These are phyloP conservation scores for Ammospiza maritima DNA, from an alignment of 2,797 vertebrate species.

Conservation along the genomic window DNA sequence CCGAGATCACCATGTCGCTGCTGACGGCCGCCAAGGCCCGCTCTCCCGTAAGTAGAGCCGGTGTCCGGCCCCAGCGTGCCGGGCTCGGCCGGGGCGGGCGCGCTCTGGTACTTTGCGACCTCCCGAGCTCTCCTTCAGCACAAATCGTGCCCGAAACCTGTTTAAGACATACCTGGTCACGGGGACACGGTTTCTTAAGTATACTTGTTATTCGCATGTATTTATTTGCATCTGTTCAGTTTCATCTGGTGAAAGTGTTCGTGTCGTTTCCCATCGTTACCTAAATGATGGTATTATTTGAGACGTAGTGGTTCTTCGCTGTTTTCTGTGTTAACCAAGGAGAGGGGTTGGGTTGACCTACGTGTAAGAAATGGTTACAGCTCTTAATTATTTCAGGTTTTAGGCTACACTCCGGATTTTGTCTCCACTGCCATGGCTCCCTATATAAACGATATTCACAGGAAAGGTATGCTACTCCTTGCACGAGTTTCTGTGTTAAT, in stretches of 20 bases:
- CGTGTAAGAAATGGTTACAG: neutral
- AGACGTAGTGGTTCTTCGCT: neutral
- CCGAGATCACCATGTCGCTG: slow-evolving; percentile 90
- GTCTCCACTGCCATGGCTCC: slow-evolving; percentile 82
- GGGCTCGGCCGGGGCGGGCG: neutral
- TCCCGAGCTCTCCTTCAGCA: neutral
- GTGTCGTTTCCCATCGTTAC: fast-evolving
- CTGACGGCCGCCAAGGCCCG: slow-evolving; percentile 83
- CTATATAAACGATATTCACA: slow-evolving; percentile 87
- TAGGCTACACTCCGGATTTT: slow-evolving; percentile 88
- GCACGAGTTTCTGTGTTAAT: fast-evolving
- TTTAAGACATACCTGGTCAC: fast-evolving
- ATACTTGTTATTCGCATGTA: fast-evolving
- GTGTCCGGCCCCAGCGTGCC: neutral
- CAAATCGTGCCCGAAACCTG: fast-evolving
- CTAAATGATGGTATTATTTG: neutral
- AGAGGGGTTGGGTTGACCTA: neutral
- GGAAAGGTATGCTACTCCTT: slow-evolving; percentile 76
- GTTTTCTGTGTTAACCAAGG: neutral
- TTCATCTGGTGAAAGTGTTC: fast-evolving
- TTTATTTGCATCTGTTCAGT: fast-evolving
- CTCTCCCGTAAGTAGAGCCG: slow-evolving; percentile 79
- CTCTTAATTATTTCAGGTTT: slow-evolving; percentile 71
- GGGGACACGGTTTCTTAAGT: neutral
- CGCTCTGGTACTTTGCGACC: fast-evolving